A percentile compares a stretch with the other conserved stretches of the same genome.
Conservation (phyloP, 2,113 vertebrate species). For the Urocolius indicus region DNA sequence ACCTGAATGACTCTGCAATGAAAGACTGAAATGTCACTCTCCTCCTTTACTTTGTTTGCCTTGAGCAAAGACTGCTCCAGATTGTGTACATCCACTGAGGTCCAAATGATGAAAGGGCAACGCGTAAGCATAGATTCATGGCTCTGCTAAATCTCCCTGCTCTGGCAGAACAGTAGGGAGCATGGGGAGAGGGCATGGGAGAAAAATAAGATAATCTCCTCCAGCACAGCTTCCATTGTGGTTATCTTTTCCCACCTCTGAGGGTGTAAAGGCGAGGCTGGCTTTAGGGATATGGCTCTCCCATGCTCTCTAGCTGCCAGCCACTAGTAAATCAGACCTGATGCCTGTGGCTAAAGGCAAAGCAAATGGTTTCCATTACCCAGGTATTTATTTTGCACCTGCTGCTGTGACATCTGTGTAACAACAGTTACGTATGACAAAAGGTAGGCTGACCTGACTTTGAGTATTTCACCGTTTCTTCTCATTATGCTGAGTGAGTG, state of each 20-base stretch:
- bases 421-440: slow-evolving; percentile 16
- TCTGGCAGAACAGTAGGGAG: not conserved
- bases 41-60: slow-evolving; percentile 68
- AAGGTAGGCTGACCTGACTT: slow-evolving; percentile 44
- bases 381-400: slow-evolving; percentile 55
- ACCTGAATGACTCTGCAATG: slow-evolving; percentile 66
- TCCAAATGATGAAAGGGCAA: slow-evolving; percentile 69
- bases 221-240: not conserved
- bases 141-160: slow-evolving; percentile 4
- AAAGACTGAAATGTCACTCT: slow-evolving; percentile 74
- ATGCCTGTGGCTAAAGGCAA: slow-evolving; percentile 24
- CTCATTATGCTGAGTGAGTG: not conserved
- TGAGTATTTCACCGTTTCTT: not conserved
- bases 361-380: slow-evolving; percentile 49
- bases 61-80: slow-evolving; percentile 73
- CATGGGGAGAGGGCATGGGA: not conserved
- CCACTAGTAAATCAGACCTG: slow-evolving; percentile 31
- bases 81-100: slow-evolving; percentile 53
- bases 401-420: slow-evolving; percentile 33
- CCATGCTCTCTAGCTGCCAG: slow-evolving; percentile 28
- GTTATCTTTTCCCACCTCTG: not conserved
- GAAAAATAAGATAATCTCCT: not conserved
- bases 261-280: not conserved
- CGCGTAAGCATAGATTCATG: slow-evolving; percentile 7
- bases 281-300: not conserved